These are phyloP conservation scores for Micoletzkya japonica DNA, from an alignment of 2,888 invertebrate species.

Conservation along the genomic window DNA sequence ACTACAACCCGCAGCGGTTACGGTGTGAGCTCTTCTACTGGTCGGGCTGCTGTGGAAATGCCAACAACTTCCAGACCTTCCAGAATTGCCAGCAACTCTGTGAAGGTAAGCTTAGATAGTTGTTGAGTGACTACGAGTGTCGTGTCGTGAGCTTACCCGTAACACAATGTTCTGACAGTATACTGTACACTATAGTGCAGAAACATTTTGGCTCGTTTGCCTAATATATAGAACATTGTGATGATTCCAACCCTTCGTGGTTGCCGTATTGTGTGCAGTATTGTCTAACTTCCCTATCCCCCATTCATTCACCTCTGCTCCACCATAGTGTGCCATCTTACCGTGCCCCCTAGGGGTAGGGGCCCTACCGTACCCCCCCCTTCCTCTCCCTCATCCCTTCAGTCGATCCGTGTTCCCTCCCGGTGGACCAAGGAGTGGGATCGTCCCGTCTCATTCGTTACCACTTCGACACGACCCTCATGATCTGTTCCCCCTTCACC, in stretches of 20 bases:
- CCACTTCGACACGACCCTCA: slow-evolving; percentile 54
- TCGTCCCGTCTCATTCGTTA: slow-evolving; percentile 53
- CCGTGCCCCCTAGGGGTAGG: not conserved
- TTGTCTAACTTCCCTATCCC: no score
- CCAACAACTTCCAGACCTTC: slow-evolving; percentile 63
- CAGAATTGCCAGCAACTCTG: slow-evolving; percentile 61
- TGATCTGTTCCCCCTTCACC: slow-evolving; percentile 56
- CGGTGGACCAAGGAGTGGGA: slow-evolving; percentile 58
- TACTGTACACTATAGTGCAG: not conserved
- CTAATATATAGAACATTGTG: not conserved
- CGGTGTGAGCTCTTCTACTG: slow-evolving; percentile 64
- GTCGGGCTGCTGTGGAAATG: slow-evolving; percentile 64
- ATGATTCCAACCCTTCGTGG: not conserved
- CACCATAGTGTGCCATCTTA: not conserved
- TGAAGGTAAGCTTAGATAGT: slow-evolving; percentile 49
- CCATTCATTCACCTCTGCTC: no score
- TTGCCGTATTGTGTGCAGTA: not conserved
- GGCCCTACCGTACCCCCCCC: not conserved
- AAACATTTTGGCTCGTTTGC: no score
- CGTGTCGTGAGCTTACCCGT: not conserved
- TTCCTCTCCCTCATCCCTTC: slow-evolving; percentile 33
- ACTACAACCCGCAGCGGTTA: slow-evolving; percentile 58
- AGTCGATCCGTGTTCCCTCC: slow-evolving; percentile 61
- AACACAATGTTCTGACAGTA: not conserved
- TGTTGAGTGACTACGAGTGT: not conserved